These are phyloP conservation scores for Chironomus tentans DNA, from an alignment of 2,888 invertebrate species.

Conservation along the genomic window DNA sequence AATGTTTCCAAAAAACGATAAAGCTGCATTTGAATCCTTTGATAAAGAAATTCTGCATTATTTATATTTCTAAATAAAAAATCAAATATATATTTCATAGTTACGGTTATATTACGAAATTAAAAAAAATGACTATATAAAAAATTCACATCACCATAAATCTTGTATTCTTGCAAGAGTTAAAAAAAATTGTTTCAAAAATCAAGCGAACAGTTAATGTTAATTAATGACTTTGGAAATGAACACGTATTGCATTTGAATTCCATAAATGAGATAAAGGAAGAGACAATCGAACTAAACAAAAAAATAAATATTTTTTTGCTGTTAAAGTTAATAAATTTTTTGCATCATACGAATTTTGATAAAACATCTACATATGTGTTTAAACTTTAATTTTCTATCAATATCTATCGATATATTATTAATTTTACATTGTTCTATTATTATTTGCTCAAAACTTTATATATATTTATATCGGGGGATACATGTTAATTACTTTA, in stretches of 20 bases:
- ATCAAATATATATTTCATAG: neutral
- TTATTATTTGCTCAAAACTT: neutral
- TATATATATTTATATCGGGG: neutral
- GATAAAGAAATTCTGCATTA: neutral
- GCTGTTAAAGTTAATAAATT: too few relatives aligned
- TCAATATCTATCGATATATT: neutral
- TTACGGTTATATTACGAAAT: neutral
- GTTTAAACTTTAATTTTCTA: neutral
- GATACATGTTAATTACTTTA: neutral
- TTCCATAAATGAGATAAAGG: neutral
- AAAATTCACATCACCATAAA: neutral
- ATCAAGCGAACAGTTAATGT: neutral
- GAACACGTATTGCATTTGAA: slow-evolving; percentile 20
- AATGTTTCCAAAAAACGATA: neutral
- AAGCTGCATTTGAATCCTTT: neutral
- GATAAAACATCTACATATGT: neutral
- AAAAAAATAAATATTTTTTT: too few relatives aligned
- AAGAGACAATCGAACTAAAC: neutral
- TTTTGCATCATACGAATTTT: neutral
- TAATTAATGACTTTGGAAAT: slow-evolving; percentile 17
- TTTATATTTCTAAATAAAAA: neutral
- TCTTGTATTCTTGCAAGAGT: neutral
- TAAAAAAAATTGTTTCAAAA: neutral
- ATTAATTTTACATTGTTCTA: neutral
- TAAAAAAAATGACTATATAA: neutral